A percentile compares a stretch with the other conserved stretches of the same genome.
Evolutionary conservation across 1,140 invertebrate genomes (phyloP).

Genomic region (Drosophila bocki): DNA sequence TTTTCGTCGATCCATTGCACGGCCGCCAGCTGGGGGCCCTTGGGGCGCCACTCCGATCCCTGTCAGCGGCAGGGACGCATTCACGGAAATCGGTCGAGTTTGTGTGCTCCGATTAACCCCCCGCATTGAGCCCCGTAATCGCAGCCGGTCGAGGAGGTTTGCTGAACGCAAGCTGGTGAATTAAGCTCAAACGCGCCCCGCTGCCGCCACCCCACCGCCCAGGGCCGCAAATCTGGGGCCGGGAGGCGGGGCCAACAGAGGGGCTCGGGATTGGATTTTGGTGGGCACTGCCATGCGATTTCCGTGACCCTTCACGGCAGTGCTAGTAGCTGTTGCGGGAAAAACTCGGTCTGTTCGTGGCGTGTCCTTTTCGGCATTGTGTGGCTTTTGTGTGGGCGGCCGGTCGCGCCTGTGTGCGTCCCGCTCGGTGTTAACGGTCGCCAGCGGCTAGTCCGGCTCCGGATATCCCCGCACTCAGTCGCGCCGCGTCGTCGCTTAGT

Average conservation of each 20-base stretch:
- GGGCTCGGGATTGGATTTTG: slow-evolving; percentile 32
- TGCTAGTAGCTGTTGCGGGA: slow-evolving; percentile 17
- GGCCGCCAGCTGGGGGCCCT: slow-evolving; percentile 17
- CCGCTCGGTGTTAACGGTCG: slow-evolving; percentile 3
- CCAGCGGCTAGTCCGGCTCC: slow-evolving; percentile 24
- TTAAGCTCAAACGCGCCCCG: slow-evolving; percentile 30
- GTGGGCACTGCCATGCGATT: slow-evolving; percentile 72
- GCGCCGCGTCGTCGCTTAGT: slow-evolving; percentile 27
- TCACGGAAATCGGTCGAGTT: slow-evolving; percentile 72
- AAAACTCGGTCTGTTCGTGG: slow-evolving; percentile 59
- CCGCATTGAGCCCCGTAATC: slow-evolving; percentile 81
- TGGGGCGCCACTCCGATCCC: slow-evolving; percentile 36
- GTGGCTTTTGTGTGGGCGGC: slow-evolving; percentile 32
- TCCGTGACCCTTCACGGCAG: slow-evolving; percentile 70
- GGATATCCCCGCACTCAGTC: slow-evolving; percentile 54
- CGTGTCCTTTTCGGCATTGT: slow-evolving; percentile 26
- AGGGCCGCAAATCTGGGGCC: neutral
- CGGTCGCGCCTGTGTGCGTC: slow-evolving; percentile 26
- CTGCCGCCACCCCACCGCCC: slow-evolving; percentile 7
- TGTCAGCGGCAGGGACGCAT: slow-evolving; percentile 20
- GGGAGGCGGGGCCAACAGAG: slow-evolving; percentile 11
- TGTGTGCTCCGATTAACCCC: slow-evolving; percentile 67
- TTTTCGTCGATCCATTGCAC: slow-evolving; percentile 63
- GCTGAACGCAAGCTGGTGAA: slow-evolving; percentile 60
- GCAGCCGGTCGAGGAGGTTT: slow-evolving; percentile 75